Evolutionary conservation across 2,888 invertebrate genomes (phyloP).

Genomic region (Neelides folsomi): DNA sequence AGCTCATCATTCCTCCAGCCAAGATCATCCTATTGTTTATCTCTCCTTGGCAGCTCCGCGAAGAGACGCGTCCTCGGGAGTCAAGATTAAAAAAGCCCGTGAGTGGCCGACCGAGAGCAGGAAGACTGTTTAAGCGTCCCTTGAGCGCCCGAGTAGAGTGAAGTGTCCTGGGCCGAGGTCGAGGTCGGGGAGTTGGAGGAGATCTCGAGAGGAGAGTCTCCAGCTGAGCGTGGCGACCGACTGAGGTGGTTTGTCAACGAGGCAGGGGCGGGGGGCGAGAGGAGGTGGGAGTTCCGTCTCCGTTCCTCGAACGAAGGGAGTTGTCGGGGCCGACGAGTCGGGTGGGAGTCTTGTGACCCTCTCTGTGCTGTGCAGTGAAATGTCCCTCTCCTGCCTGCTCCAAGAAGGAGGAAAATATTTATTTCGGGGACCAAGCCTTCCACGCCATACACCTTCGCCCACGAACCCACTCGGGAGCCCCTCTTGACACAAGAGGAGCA

Average conservation of each 20-base stretch:
- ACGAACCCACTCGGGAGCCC: background rate
- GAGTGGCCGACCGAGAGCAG: no score
- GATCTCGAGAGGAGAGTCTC: slow-evolving; percentile 9
- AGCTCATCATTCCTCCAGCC: no score
- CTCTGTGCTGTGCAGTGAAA: slow-evolving; percentile 2
- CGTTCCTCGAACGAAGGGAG: background rate
- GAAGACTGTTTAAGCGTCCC: no score
- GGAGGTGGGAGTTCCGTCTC: background rate
- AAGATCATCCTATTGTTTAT: no score
- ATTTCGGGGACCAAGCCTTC: slow-evolving; percentile 8
- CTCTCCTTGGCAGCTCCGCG: no score
- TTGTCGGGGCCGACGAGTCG: background rate
- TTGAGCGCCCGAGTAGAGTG: no score
- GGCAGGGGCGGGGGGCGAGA: background rate
- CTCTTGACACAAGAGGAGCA: background rate
- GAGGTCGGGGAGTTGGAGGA: slow-evolving; percentile 18
- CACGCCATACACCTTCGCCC: background rate
- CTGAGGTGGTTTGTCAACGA: background rate
- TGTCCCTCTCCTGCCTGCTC: background rate
- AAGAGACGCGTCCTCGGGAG: no score
- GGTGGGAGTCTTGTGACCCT: slow-evolving; percentile 5
- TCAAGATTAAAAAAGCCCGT: no score
- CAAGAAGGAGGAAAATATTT: background rate
- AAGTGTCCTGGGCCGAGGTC: no score
- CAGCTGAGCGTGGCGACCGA: background rate